Base-by-base conservation (phyloP, 1,140 invertebrate genomes). In the Aporrectodea caliginosa region DNA sequence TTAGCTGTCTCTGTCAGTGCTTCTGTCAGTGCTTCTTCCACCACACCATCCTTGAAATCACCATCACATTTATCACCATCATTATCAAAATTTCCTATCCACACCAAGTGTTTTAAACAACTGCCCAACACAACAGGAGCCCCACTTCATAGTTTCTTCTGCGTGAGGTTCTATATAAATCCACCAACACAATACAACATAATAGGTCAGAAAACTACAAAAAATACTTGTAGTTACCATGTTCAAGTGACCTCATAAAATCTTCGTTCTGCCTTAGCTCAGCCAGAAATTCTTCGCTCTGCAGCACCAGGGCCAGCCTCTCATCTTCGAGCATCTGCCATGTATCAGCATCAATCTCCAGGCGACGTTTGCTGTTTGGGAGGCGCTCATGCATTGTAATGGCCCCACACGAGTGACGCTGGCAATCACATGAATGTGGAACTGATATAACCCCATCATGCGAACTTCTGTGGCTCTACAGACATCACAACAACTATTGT, bases 251-350 rank as follows among this genome's bases (percentile, higher is more conserved):
- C 58, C 92, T 92, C 88, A 96, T 92, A 85, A 97, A 97, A 84
- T 96, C 94, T 86, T 95, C 92, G 86, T 97, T 95, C 90, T 92
- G 93, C 80, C 94, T 89, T 34, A 97, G 88, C 85, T 95, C 93
- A 69, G 93, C 92, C 91, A 97, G 93, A 84, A 97, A 97, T 88
- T 97, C 95, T 86, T 95, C 94, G 85, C 96, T 96, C 87, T 97
- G 95, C 74, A 97, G 88, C 88, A 95, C 93, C 78, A 95, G 91
- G 0, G 94, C 94, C 78, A 97, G 93, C 82, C 78, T 80, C 75
- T 88, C 87, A 81, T 88, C 87, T 68, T 87, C 86, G 78, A 92
- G 88, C 84, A 91, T 90, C 82, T 90, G 91, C 1, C 91, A 90
- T 68, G 91, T 84, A 74, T 90, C 90, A 30, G 88, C 87, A 83